Evolutionary conservation across 2,113 vertebrate species (phyloP), one percentile per base, ranked within the genome.

Genomic region (Leptobrachium ailaonicum): DNA sequence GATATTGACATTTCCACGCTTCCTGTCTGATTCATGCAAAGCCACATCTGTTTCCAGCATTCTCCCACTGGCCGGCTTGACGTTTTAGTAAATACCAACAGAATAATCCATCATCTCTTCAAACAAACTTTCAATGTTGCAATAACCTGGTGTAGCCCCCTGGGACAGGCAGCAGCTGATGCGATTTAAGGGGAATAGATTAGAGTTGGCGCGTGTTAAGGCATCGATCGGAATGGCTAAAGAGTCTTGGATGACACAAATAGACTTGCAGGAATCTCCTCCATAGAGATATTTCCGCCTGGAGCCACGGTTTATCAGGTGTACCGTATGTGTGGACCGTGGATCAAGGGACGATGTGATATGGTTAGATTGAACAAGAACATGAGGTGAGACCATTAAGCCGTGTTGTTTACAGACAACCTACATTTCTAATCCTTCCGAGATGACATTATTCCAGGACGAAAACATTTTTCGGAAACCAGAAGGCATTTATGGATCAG

Each of bases 81-180:
- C 41, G 11, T 41, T 47, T 73, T 72, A 53, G 66, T 60, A 84
- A 84, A 84, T 77, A 80, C 72, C 83, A 81, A 66, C 78, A 42
- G 66, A 40, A 74, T 75, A 60, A 74, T 81, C 72, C 79, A 81
- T 81, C 79, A 81, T 62, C 79, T 81, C 79, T 81, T 81, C 79
- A 81, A 81, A 81, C 79, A 75, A 53, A 64, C 62, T 71, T 71
- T 64, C 6, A 41, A 9, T 74, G 50, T 73, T 66, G 82, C 75
- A 81, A 69, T 76, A 60, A 53, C 40, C 69, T 12, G 1, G 11
- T 44, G 1, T 3, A 20, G 43, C 42, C 12, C n/a, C 42, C 20
- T 6, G 75, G 75, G 79, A 81, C 41, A 3, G 20, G 9, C 32
- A 2, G n/a, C 13, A 42, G 64, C 58, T 82, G 66, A 79, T 71